Evolutionary conservation across 2,888 invertebrate genomes (phyloP), one percentile per base, ranked within the genome.

Genomic region (Reticulitermes lucifugus): DNA sequence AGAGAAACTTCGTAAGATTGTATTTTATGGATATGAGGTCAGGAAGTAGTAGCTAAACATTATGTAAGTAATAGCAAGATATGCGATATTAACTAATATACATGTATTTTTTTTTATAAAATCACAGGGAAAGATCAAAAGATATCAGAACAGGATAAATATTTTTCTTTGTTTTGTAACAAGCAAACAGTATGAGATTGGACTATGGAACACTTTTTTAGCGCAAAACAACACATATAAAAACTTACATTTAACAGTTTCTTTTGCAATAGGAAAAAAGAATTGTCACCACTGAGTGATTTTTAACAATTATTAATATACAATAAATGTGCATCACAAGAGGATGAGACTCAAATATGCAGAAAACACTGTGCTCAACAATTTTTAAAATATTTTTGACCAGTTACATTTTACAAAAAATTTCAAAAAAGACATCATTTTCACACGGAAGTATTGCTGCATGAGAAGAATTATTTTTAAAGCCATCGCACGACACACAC

Each of bases 301-400:
- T 81, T 65, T 25, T 81, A 81, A 81, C 70, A 81, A 81, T 81
- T 22, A 79, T 51, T 51, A 79, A 79, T 71, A 84, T 70, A 71
- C 29, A 59, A 77, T 71, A 55, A 35, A 71, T 85, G 85, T 85
- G 85, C 85, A 85, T 82, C 73, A 85, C 85, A 85, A 82, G 70
- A 84, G 85, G 35, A 77, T 73, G 70, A 84, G 75, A 79, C 41
- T 84, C 65, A 46, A 77, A 84, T 84, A 77, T 25, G n/a, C 83
- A 73, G 71, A 80, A 84, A 77, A 84, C 59, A 65, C n/a, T 81
- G 81, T 81, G 85, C 77, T 83, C 35, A 83, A 77, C 70, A 81
- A 22, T 80, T 41, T 21, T 79, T 29, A 18, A 35, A 35, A 35
- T 60, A 22, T 41, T 59, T 81, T 70, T 79, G 46, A 65, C n/a